Evolutionary conservation across 2,888 invertebrate species (phyloP), one percentile per base, ranked within the genome.

Genomic region (Drosophila testacea): DNA sequence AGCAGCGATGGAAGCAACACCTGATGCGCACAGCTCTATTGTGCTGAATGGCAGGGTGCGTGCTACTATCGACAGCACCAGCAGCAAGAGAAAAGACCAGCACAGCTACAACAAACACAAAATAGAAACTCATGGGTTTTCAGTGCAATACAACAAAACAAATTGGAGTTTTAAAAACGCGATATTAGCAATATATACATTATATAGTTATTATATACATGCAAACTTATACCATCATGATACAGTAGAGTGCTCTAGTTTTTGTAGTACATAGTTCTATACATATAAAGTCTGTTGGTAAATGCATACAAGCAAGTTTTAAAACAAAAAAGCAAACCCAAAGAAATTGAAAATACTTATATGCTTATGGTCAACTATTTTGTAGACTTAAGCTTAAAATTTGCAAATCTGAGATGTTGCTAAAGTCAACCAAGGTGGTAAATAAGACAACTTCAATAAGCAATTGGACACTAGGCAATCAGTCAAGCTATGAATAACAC

Each of bases 121-220:
- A 81, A 78, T 72, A 69, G 79, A 50, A 87, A 88, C 80, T 89
- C 81, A 83, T 85, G 85, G 87, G 83, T 80, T 81, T 85, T 87
- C 81, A 87, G 73, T 78, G 73, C 76, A 69, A 81, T 74, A 69
- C 80, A 79, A 69, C 76, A 73, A 71, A 77, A 73, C 52, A 88
- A 83, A 83, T 80, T 71, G 75, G 77, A 87, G 39, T 79, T 88
- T 75, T 85, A 81, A 80, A 38, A 56, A 34, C 51, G 51, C 59
- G 46, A 74, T 69, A 74, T 68, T 69, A 70, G 11, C 4, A n/a
- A 27, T 36, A 36, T 36, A n/a, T 9, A 41, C 7, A 41, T 16
- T 16, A 42, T 42, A 5, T 42, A 42, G 10, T 42, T 22, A 41
- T 42, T 54, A 41, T 30, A 28, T 28, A 13, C 16, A 32, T 22